Evolutionary conservation across 2,113 vertebrate species (phyloP).

Genomic region (Megalops atlanticus): DNA sequence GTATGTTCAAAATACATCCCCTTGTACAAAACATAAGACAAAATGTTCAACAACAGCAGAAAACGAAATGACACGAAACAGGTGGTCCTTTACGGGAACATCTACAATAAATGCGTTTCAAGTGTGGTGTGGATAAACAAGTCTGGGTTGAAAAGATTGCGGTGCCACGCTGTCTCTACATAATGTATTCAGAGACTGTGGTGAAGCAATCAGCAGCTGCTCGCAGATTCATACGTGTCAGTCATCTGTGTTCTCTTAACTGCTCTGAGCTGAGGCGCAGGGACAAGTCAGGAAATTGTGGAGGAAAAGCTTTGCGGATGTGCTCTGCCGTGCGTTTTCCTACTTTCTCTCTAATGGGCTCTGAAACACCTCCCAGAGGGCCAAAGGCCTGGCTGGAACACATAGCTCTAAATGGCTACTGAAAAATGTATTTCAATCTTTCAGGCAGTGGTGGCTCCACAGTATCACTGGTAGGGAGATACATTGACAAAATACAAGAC

Average conservation of each 20-base stretch:
- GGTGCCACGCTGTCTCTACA: slow-evolving; percentile 31
- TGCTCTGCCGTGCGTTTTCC: neutral
- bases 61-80: neutral
- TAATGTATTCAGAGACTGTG: slow-evolving; percentile 26
- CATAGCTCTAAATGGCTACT: neutral
- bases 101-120: neutral
- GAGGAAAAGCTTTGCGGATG: neutral
- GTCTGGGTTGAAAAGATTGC: neutral
- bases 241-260: neutral
- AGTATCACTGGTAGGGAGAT: too few relatives aligned
- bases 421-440: too few relatives aligned
- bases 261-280: neutral
- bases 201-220: slow-evolving; percentile 20
- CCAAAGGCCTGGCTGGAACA: neutral
- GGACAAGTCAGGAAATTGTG: slow-evolving; percentile 7
- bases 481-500: too few relatives aligned
- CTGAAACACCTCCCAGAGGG: slow-evolving; percentile 20
- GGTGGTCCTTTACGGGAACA: neutral
- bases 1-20: neutral
- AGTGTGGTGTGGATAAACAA: slow-evolving; percentile 5
- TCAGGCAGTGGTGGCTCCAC: too few relatives aligned
- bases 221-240: slow-evolving; percentile 8
- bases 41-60: neutral
- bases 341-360: neutral
- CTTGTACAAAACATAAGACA: neutral